Evolutionary conservation across 1,140 invertebrate species (phyloP), one percentile per base, ranked within the genome.

Genomic region (Eueides isabella): DNA sequence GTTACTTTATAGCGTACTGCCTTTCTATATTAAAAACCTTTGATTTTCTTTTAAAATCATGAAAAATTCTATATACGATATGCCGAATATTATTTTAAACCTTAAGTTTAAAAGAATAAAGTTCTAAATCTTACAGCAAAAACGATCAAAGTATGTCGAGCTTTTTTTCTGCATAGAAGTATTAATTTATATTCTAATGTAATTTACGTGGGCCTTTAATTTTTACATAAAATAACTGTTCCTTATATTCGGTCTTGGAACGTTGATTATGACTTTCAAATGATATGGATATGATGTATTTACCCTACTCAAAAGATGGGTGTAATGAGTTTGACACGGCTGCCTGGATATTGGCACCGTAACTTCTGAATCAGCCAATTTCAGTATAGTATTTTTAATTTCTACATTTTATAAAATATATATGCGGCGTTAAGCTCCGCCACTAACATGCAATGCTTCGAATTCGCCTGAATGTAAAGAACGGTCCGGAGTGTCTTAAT

Each of bases 171-270:
- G 71, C 80, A 90, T 88, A 87, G 82, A 86, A 86, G 77, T 85
- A 86, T 87, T 89, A 89, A 91, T 91, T 91, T 91, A 89, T 90
- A 92, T 92, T 92, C 82, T 89, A 92, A 92, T 92, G 88, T 92
- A 90, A 92, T 92, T 92, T 90, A 92, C 89, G 79, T 82, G 80
- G 74, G 84, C 86, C 80, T 85, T 86, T 83, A 77, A 77, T 77
- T 83, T 82, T 87, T 74, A 74, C 72, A 69, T 74, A 74, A 68
- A 74, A 74, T 33, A 4, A 26, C 41, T 44, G 26, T 67, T 67
- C 44, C n/a, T 68, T 23, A 55, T 28, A 31, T 55, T 19, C 7
- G 29, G 16, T 68, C 29, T 38, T 35, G 48, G 11, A 23, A 9
- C 29, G 30, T 55, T 55, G 11, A 55, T 55, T 23, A 55, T 26